Percentiles rank a stretch among this genome's conserved stretches.
These are phyloP conservation scores for Polyergus mexicanus DNA, from an alignment of 1,140 invertebrate genomes.

Conservation along the genomic window DNA sequence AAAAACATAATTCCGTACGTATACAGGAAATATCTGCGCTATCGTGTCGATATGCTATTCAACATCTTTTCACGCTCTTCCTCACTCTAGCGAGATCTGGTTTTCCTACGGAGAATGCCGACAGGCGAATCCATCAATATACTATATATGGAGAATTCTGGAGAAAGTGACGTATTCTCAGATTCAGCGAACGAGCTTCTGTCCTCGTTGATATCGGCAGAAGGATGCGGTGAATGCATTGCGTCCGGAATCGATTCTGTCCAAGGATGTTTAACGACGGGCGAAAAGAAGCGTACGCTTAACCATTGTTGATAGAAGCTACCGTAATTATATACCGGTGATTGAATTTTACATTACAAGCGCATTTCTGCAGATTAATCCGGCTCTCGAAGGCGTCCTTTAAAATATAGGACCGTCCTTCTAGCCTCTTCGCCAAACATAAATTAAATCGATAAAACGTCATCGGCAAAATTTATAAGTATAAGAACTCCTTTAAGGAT, in stretches of 20 bases:
- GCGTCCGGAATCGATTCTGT: slow-evolving; percentile 32
- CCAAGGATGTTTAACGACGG: slow-evolving; percentile 19
- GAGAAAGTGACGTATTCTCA: slow-evolving; percentile 51
- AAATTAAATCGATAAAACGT: background rate
- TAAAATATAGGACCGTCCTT: background rate
- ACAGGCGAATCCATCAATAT: slow-evolving; percentile 37
- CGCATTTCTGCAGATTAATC: background rate
- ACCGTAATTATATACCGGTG: slow-evolving; percentile 29
- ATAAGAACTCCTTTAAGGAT: background rate
- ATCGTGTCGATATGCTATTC: slow-evolving; percentile 34
- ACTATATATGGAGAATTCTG: slow-evolving; percentile 35
- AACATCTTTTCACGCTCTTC: slow-evolving; percentile 12
- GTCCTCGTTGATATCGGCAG: slow-evolving; percentile 38
- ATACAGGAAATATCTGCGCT: slow-evolving; percentile 6
- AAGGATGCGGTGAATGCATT: slow-evolving; percentile 36
- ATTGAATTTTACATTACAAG: slow-evolving; percentile 43
- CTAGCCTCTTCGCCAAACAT: background rate
- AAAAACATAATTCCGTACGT: slow-evolving; percentile 7
- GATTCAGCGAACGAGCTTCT: slow-evolving; percentile 37
- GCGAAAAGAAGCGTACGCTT: background rate
- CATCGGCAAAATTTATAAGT: background rate
- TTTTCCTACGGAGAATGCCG: slow-evolving; percentile 36
- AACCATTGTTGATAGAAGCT: slow-evolving; percentile 40
- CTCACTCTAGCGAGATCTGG: slow-evolving; percentile 31
- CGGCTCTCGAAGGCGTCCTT: background rate